Conservation (phyloP, 2,113 vertebrate genomes). For the Beaufortia kweichowensis region DNA sequence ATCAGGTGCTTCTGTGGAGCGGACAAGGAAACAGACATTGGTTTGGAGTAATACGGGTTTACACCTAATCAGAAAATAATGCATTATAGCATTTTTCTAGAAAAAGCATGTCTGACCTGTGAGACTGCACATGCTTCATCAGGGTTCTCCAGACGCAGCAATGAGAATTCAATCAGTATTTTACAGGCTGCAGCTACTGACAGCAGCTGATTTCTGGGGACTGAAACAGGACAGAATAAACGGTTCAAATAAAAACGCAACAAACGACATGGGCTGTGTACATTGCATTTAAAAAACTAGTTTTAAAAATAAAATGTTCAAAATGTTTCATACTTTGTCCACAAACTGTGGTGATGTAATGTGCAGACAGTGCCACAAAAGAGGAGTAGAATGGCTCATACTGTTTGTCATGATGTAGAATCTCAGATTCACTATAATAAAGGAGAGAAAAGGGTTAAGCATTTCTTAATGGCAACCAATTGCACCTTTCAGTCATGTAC, state of each 20-base stretch:
- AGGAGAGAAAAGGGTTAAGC: slow-evolving; percentile 32
- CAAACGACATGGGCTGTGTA: neutral
- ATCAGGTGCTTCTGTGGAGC: slow-evolving; percentile 91
- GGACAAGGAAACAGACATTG: slow-evolving; percentile 19
- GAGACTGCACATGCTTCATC: slow-evolving; percentile 98
- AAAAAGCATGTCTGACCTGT: slow-evolving; percentile 77
- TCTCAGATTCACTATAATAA: slow-evolving; percentile 87
- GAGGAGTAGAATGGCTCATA: slow-evolving; percentile 99
- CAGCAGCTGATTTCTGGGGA: slow-evolving; percentile 93
- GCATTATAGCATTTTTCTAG: neutral
- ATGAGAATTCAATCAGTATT: slow-evolving; percentile 95
- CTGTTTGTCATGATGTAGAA: slow-evolving; percentile 97
- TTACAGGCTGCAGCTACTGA: slow-evolving; percentile 96
- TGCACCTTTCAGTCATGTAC: neutral
- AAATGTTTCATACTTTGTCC: slow-evolving; percentile 87
- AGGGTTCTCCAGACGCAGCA: slow-evolving; percentile 93
- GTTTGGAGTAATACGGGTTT: neutral
- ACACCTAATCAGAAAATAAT: neutral
- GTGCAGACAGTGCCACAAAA: slow-evolving; percentile 95
- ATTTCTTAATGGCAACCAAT: neutral
- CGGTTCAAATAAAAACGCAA: neutral
- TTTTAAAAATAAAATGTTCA: neutral
- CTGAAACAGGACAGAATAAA: slow-evolving; percentile 66
- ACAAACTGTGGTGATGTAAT: slow-evolving; percentile 98
- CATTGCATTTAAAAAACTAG: too few relatives aligned